Conservation (phyloP, 2,113 vertebrate species). For the Vireo altiloquus region DNA sequence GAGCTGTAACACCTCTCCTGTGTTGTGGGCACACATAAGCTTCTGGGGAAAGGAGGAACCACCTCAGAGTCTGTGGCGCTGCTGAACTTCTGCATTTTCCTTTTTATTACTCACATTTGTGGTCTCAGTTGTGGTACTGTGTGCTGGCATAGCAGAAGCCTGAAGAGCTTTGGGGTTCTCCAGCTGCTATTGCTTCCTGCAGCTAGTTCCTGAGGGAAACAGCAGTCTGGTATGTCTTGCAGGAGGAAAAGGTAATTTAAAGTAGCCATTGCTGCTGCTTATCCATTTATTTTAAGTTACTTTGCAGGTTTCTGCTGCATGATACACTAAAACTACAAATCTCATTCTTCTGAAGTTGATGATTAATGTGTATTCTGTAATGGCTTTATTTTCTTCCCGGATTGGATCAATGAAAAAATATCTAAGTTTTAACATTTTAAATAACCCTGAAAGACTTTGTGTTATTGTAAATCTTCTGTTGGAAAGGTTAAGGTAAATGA, state of each 20-base stretch:
- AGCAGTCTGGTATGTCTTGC: not conserved
- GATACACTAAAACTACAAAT: not conserved
- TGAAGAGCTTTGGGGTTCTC: not conserved
- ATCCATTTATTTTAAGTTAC: not conserved
- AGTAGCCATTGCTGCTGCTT: not conserved
- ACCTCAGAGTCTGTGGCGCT: not conserved
- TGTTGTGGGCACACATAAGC: not conserved
- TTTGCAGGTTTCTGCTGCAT: not conserved
- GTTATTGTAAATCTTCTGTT: not conserved
- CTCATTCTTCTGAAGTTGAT: not conserved
- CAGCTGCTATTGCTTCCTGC: not conserved
- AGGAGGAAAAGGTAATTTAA: not conserved
- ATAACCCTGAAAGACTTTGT: not conserved
- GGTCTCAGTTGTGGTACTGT: not conserved
- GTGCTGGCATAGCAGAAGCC: not conserved
- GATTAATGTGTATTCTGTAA: not conserved
- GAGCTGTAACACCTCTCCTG: not conserved
- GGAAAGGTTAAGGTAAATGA: not conserved
- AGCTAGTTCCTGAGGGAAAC: not conserved
- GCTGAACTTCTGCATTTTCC: not conserved
- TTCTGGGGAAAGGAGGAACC: not conserved
- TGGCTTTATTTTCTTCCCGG: not conserved
- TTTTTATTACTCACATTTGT: not conserved
- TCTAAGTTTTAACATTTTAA: not conserved
- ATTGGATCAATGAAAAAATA: not conserved